Base-by-base conservation (phyloP, 2,888 invertebrate species). In the Protonemura montana region DNA sequence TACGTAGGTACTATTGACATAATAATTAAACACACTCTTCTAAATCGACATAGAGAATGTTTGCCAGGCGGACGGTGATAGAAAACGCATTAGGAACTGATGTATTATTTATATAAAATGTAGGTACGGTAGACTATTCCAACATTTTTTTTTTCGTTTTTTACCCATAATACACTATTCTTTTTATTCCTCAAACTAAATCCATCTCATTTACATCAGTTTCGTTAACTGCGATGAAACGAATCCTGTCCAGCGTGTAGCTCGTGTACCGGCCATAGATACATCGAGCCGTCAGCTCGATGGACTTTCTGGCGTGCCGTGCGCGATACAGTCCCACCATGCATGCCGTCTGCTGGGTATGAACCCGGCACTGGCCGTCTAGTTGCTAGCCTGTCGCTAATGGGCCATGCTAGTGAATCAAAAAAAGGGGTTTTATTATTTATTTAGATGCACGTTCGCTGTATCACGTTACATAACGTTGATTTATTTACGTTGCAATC, bases 201-300 rank as follows among this genome's bases (percentile, higher is more conserved):
- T 78, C 28, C 78, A 78, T 78, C 78, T 78, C 26, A 78, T 78
- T 78, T 28, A 26, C 78, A 26, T 78, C 78, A 78, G 78, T 78
- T 78, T 78, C 78, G 28, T 78, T 78, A 6, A 78, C 78, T 5
- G 78, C 27, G 27, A 78, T 6, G 27, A 28, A 59, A 59, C 21
- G 13, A 59, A 59, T 59, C 59, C 21, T 21, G 59, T 21, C 21
- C 59, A 10, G 59, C 59, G 59, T 59, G 16, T 59, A 59, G 7
- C 59, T n/a, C n/a, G n/a, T n/a, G n/a, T n/a, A n/a, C n/a, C n/a
- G n/a, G n/a, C n/a, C n/a, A n/a, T n/a, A n/a, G n/a, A n/a, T n/a
- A n/a, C 41, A 41, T 41, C 41, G 6, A 41, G n/a, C n/a, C n/a
- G 41, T 7, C 41, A 7, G 13, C 6, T 41, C 41, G 41, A 41